These are phyloP conservation scores for Berghia stephanieae DNA, from an alignment of 1,140 invertebrate genomes.

Conservation along the genomic window DNA sequence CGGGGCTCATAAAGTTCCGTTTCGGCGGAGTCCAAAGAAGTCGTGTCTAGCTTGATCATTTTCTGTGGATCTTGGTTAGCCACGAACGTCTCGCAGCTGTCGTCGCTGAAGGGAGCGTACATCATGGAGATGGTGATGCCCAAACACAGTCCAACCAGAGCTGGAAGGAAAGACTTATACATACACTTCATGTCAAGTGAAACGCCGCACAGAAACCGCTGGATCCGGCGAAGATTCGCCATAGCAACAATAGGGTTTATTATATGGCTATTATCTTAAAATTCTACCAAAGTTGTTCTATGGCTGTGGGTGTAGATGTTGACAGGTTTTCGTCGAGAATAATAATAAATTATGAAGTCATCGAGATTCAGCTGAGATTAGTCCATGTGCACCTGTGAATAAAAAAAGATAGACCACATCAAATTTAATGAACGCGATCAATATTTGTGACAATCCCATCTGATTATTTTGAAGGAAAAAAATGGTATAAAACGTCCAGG, in stretches of 20 bases:
- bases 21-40: slow-evolving; percentile 32
- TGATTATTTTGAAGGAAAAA: too few relatives aligned
- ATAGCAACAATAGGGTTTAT: background rate
- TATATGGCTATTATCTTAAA: background rate
- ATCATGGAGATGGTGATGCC: slow-evolving; percentile 59
- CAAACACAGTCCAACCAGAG: slow-evolving; percentile 54
- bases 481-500: too few relatives aligned
- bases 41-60: slow-evolving; percentile 46
- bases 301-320: too few relatives aligned
- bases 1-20: slow-evolving; percentile 38
- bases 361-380: too few relatives aligned
- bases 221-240: slow-evolving; percentile 8
- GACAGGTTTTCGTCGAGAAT: too few relatives aligned
- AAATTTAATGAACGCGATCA: too few relatives aligned
- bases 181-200: slow-evolving; percentile 34
- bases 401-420: too few relatives aligned
- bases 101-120: slow-evolving; percentile 58
- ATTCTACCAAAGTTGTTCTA: background rate
- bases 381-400: too few relatives aligned
- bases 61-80: slow-evolving; percentile 41
- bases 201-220: background rate
- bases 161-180: slow-evolving; percentile 42
- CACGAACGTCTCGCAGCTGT: slow-evolving; percentile 50
- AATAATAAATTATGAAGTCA: too few relatives aligned
- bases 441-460: too few relatives aligned